These are phyloP conservation scores for Propsilocerus akamusi DNA, from an alignment of 1,140 invertebrate genomes.

Conservation along the genomic window DNA sequence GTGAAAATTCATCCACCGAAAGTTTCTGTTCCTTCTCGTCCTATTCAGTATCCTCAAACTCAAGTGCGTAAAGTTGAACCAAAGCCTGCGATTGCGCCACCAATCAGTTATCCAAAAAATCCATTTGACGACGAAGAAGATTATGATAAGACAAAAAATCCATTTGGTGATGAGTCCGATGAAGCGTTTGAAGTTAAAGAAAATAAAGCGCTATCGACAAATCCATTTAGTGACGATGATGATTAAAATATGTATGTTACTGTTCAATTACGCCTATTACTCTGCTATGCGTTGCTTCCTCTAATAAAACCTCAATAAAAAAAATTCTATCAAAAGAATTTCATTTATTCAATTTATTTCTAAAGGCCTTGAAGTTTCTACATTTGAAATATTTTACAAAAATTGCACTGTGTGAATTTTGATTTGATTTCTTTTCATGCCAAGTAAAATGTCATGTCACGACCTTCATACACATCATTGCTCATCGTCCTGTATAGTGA, in stretches of 20 bases:
- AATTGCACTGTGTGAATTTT: background rate
- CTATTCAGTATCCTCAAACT: background rate
- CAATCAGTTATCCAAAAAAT: background rate
- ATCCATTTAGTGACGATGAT: constrained; percentile 34
- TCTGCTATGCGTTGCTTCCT: background rate
- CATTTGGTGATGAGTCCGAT: constrained; percentile 25
- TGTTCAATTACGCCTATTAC: background rate
- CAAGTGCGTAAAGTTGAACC: background rate
- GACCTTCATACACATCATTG: background rate
- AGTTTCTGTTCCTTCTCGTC: background rate
- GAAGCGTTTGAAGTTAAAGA: constrained; percentile 17
- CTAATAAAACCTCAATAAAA: background rate
- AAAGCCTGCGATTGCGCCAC: background rate
- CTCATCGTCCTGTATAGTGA: background rate
- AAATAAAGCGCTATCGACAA: constrained; percentile 27
- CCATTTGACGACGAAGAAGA: constrained; percentile 32
- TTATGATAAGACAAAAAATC: constrained; percentile 37
- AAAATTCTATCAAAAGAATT: background rate
- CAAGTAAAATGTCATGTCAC: background rate
- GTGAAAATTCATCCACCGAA: constrained; percentile 7
- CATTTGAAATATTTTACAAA: no score
- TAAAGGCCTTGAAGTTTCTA: no score
- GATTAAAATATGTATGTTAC: constrained; percentile 15
- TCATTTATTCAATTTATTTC: background rate
- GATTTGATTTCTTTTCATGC: background rate